These are phyloP conservation scores for Onthophagus taurus DNA, from an alignment of 1,140 invertebrate species.

Conservation along the genomic window DNA sequence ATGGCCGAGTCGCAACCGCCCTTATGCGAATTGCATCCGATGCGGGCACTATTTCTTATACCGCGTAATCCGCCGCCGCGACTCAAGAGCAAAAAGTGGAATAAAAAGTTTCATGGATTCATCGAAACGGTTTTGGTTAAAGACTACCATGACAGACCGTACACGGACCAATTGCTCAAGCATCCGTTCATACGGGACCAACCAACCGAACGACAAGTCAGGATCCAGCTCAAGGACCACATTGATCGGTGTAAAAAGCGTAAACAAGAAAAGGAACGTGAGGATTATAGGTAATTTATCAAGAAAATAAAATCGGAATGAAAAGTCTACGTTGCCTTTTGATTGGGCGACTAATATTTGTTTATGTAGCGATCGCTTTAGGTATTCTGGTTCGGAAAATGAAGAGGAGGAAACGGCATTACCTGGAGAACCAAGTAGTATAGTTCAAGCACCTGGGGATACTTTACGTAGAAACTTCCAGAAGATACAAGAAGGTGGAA, in stretches of 20 bases:
- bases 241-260: constrained; percentile 95
- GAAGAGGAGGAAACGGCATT: constrained; percentile 78
- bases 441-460: constrained; percentile 80
- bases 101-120: constrained; percentile 85
- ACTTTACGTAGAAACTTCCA: constrained; percentile 93
- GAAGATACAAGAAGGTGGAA: constrained; percentile 86
- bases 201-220: constrained; percentile 93
- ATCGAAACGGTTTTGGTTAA: constrained; percentile 88
- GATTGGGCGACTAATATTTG: too few species aligned
- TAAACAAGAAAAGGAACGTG: constrained; percentile 80
- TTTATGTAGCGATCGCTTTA: constrained; percentile 20
- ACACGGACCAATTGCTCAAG: constrained; percentile 95
- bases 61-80: constrained; percentile 94
- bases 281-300: constrained; percentile 54
- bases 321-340: too few species aligned
- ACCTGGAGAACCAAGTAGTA: constrained; percentile 80
- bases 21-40: constrained; percentile 97
- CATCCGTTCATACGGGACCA: constrained; percentile 97
- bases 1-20: constrained; percentile 99
- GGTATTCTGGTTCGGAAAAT: constrained; percentile 79
- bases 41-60: constrained; percentile 93
- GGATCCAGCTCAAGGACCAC: constrained; percentile 98
- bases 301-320: neutral
- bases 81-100: constrained; percentile 98
- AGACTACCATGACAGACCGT: constrained; percentile 96